A percentile compares a stretch with the other conserved stretches of the same genome.
Conservation (phyloP, 2,113 vertebrate species). For the Etheostoma cragini region DNA sequence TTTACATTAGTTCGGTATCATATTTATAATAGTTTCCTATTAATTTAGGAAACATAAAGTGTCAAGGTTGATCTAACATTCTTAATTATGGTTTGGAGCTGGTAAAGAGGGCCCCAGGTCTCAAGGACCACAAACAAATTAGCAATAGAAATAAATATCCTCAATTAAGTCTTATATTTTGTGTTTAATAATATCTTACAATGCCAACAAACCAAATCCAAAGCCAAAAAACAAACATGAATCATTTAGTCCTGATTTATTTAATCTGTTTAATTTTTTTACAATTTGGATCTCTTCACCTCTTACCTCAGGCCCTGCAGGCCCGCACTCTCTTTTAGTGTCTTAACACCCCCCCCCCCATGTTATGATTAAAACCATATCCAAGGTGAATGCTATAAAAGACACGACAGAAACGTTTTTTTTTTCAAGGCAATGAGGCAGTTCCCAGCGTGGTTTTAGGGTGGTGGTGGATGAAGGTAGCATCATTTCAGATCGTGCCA, state of each 20-base stretch:
- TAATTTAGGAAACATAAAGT: not conserved
- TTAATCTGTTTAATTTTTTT: conserved; percentile 59
- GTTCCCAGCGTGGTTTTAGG: conserved; percentile 55
- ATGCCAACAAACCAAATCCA: conserved; percentile 49
- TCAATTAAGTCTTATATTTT: conserved; percentile 25
- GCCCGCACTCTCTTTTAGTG: conserved; percentile 63
- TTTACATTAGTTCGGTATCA: conserved; percentile 10
- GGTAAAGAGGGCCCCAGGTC: conserved; percentile 1
- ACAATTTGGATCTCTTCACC: conserved; percentile 60
- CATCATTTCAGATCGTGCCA: conserved; percentile 55
- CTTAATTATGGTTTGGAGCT: not conserved
- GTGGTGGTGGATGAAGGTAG: conserved; percentile 30
- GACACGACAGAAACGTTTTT: conserved; percentile 12
- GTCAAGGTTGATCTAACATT: not conserved
- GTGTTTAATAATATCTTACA: conserved; percentile 25
- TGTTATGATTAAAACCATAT: conserved; percentile 61
- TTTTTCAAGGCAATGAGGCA: conserved; percentile 49
- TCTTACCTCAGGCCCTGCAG: conserved; percentile 65
- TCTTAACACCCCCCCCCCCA: conserved; percentile 39
- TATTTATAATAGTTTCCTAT: not conserved
- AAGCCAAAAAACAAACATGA: conserved; percentile 37
- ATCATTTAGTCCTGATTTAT: conserved; percentile 52
- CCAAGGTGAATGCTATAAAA: conserved; percentile 64
- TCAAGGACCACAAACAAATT: conserved; percentile 17
- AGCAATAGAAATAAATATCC: conserved; percentile 23